Evolutionary conservation across 2,888 invertebrate genomes (phyloP), one percentile per base, ranked within the genome.

Genomic region (Trypoxylon attenuatum): DNA sequence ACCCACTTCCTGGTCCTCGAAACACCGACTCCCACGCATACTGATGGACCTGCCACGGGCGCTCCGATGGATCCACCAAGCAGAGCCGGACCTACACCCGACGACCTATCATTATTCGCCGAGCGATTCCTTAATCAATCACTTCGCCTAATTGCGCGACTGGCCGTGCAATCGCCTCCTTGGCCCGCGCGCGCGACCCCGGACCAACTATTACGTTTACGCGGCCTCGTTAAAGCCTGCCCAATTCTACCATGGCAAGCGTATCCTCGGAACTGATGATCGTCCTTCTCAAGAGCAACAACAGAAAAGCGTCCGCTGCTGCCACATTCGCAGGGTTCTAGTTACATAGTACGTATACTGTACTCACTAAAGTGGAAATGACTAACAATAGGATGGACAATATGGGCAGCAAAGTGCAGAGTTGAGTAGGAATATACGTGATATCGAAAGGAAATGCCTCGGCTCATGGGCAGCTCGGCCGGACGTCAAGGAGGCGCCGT

Each of bases 1-100:
- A 81, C 80, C 81, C 79, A 82, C 80, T 82, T 82, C 73, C 79
- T 75, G 78, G 71, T 76, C 77, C 73, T 67, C 76, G 74, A 81
- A 73, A 76, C 67, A 38, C 46, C 47, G 38, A 76, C 77, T 78
- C 76, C 78, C 76, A 78, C 76, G 74, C 72, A 69, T 72, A 73
- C 69, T 53, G 61, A 64, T 68, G 59, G 71, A 56, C 59, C 69
- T 41, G 63, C 63, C 59, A 59, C 62, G 45, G 53, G 49, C 73
- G 53, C 45, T 64, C 51, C 69, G 74, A 75, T 75, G 69, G 61
- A 69, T 74, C 70, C 65, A 21, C 65, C 27, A 38, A 41, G 51
- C 2, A 25, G 15, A 18, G 21, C 60, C 47, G 45, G n/a, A 22
- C 45, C 8, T 50, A 8, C 47, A 33, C 55, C 39, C 22, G 43